phyloP scores from a whole-genome alignment of 2,113 vertebrate species.

The Blennius ocellaris region DNA sequence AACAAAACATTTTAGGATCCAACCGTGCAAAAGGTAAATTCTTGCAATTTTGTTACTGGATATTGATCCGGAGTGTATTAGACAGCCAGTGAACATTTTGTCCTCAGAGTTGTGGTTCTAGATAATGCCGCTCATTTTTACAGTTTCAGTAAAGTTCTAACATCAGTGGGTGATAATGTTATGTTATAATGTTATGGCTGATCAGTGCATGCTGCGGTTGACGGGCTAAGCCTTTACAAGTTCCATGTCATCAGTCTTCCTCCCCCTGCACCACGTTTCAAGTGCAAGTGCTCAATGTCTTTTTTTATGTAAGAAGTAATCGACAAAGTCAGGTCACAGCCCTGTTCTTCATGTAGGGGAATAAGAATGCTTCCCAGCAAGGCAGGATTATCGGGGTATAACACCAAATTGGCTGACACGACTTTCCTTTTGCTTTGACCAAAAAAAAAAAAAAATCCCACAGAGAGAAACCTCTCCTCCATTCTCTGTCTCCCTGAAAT shows the following conservation, averaged over 20 bases:
- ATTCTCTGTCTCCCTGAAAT: constrained; percentile 49
- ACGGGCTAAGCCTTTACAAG: constrained; percentile 8
- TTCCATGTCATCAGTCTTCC: constrained; percentile 3
- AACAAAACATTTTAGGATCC: too few species aligned
- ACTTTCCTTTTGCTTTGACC: constrained; percentile 36
- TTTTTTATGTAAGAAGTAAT: constrained; percentile 25
- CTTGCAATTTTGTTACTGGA: too few species aligned
- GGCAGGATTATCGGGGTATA: constrained; percentile 55
- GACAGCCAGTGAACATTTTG: too few species aligned
- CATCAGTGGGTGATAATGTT: too few species aligned
- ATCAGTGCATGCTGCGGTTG: background rate
- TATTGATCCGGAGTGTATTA: too few species aligned
- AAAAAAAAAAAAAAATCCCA: constrained; percentile 16
- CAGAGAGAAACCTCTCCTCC: constrained; percentile 10
- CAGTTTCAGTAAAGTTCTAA: too few species aligned
- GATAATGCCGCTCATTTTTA: too few species aligned
- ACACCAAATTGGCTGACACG: constrained; percentile 62
- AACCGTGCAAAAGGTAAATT: too few species aligned
- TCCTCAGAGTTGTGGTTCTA: too few species aligned
- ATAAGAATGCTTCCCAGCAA: constrained; percentile 34
- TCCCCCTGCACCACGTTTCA: background rate
- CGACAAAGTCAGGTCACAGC: too few species aligned
- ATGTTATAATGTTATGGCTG: too few species aligned
- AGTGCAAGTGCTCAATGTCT: constrained; percentile 6
- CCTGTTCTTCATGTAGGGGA: background rate